Percentiles rank a stretch among this genome's conserved stretches.
Conservation (phyloP, 1,140 invertebrate species). For the Xylocopa sonorina region DNA sequence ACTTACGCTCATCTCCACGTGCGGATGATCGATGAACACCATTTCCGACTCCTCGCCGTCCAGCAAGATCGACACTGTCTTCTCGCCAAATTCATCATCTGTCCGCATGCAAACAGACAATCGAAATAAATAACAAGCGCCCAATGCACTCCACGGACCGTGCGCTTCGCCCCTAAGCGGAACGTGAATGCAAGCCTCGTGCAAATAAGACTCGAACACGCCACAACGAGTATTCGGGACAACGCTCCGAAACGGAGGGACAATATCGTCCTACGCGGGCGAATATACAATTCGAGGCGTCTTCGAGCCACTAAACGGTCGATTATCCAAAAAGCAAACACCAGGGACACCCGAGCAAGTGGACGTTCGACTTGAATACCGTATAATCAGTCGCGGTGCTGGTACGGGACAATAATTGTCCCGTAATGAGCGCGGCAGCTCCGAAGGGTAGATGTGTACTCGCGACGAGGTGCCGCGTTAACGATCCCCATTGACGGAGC, state of each 20-base stretch:
- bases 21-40: conserved; percentile 95
- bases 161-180: too few species aligned
- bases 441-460: background rate
- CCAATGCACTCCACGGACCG: too few species aligned
- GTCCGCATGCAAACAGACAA: too few species aligned
- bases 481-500: conserved; percentile 18
- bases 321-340: background rate
- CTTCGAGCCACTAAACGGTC: background rate
- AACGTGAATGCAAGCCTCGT: too few species aligned
- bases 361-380: background rate
- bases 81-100: conserved; percentile 96
- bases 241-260: background rate
- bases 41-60: conserved; percentile 96
- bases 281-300: background rate
- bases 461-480: conserved; percentile 13
- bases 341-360: too few species aligned
- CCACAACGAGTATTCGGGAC: too few species aligned
- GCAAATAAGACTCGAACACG: too few species aligned
- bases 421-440: conserved; percentile 5
- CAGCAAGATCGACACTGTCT: conserved; percentile 93
- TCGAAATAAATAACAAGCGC: too few species aligned
- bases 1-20: conserved; percentile 92
- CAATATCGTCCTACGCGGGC: too few species aligned
- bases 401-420: background rate
- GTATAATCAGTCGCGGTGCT: background rate